phyloP scores from a whole-genome alignment of 2,797 vertebrate genomes.

The Tauraco hartlaubi region DNA sequence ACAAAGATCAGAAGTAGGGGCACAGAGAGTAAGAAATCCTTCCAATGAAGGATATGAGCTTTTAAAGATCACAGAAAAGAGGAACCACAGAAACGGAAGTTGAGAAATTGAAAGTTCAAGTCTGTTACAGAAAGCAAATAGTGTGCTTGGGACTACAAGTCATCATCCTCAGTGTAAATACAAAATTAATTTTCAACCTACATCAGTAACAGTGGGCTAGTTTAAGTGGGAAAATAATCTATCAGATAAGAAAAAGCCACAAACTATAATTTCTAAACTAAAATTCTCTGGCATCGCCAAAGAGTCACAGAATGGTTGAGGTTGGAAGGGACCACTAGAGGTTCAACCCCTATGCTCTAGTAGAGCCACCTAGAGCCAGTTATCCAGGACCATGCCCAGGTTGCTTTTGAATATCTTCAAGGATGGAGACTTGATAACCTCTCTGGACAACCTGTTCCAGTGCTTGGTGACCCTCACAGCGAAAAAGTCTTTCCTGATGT shows the following conservation, averaged over 20 bases:
- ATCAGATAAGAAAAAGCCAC: not conserved
- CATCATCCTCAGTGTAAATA: not conserved
- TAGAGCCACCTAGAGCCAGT: not conserved
- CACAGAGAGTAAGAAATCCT: not conserved
- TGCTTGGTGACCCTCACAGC: not conserved
- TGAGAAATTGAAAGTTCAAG: not conserved
- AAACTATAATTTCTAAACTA: not conserved
- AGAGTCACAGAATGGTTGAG: not conserved
- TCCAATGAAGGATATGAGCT: not conserved
- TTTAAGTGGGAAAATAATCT: not conserved
- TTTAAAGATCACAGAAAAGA: not conserved
- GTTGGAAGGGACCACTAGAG: not conserved
- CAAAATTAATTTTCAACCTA: not conserved
- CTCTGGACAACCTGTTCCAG: not conserved
- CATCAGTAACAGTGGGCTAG: not conserved
- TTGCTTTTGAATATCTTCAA: not conserved
- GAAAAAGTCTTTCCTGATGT: not conserved
- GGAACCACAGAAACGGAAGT: not conserved
- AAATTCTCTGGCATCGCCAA: not conserved
- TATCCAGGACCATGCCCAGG: not conserved
- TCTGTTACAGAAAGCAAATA: not conserved
- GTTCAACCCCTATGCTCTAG: not conserved
- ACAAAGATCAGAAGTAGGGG: not conserved
- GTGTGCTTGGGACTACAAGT: not conserved
- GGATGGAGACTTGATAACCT: not conserved